A percentile compares a stretch with the other conserved stretches of the same genome.
These are phyloP conservation scores for Pseudochirops cupreus DNA, from an alignment of 2,797 vertebrate genomes.

Conservation along the genomic window DNA sequence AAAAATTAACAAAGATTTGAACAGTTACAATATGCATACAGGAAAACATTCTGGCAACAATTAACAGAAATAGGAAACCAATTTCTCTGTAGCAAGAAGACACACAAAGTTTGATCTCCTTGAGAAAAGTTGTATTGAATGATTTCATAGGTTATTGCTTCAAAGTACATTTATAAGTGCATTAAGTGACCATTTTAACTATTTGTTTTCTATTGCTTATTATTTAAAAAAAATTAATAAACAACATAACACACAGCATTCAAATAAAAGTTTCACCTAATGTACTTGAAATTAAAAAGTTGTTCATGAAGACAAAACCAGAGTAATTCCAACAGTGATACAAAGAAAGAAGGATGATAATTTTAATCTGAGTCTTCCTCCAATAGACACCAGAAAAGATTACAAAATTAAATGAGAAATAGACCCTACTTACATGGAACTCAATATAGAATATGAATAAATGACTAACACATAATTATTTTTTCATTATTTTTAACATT, in stretches of 20 bases:
- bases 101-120: neutral
- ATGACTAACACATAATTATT: neutral
- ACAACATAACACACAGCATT: neutral
- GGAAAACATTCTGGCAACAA: neutral
- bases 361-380: neutral
- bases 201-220: neutral
- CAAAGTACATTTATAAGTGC: neutral
- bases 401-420: neutral
- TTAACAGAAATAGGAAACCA: neutral
- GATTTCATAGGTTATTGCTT: neutral
- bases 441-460: neutral
- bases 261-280: neutral
- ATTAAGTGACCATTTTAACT: neutral
- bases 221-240: neutral
- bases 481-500: constrained; percentile 1
- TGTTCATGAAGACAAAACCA: neutral
- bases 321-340: neutral
- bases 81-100: neutral
- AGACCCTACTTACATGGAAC: neutral
- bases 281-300: neutral
- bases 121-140: neutral
- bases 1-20: neutral
- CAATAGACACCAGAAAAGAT: neutral
- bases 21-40: too few species aligned
- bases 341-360: neutral